These are phyloP conservation scores for Serinus canaria DNA, from an alignment of 2,113 vertebrate genomes.

Conservation along the genomic window DNA sequence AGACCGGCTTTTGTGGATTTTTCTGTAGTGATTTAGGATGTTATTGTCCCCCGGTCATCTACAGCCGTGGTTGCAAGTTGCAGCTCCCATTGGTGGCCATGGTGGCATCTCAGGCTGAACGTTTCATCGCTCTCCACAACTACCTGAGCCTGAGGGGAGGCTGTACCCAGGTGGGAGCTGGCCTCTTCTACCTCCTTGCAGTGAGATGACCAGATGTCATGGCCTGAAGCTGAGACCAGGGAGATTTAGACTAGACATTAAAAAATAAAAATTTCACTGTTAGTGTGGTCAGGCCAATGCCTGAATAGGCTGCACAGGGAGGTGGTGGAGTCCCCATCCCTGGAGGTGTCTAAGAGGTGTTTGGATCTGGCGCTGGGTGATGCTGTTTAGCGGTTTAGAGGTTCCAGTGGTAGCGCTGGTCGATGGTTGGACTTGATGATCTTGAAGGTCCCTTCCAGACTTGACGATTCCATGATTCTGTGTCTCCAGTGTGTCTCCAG, in stretches of 20 bases:
- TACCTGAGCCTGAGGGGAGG: background rate
- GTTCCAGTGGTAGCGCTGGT: background rate
- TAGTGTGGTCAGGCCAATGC: background rate
- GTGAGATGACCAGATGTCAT: too few species aligned
- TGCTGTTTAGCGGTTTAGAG: background rate
- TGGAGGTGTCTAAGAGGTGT: background rate
- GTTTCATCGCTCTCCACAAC: too few species aligned
- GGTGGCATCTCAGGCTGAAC: fast-evolving
- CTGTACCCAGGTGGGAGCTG: background rate
- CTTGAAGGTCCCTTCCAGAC: background rate
- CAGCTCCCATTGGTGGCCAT: fast-evolving
- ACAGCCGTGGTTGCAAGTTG: fast-evolving
- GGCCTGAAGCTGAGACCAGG: background rate
- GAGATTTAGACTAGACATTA: background rate
- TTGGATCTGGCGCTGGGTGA: background rate
- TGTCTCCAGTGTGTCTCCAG: background rate
- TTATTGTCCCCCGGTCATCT: background rate
- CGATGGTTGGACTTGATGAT: background rate
- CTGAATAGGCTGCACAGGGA: background rate
- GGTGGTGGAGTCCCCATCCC: background rate
- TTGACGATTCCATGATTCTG: background rate
- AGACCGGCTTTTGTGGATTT: background rate
- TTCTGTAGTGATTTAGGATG: background rate
- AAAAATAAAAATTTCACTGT: background rate
- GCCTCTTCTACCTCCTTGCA: background rate